Conservation (phyloP, 2,888 invertebrate species). For the Drosophila mettleri region DNA sequence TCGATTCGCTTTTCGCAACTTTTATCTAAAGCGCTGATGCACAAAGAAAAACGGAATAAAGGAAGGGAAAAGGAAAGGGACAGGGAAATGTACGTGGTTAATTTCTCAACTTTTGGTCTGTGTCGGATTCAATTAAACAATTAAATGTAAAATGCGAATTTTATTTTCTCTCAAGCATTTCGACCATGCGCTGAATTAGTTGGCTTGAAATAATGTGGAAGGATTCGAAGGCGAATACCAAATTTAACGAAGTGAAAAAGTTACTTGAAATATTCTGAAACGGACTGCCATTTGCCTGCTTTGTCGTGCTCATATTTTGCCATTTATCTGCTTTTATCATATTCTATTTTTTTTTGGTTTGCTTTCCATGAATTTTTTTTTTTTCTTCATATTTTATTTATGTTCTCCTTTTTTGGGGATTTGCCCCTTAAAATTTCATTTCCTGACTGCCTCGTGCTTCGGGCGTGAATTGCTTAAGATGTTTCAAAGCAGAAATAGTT, state of each 20-base stretch:
- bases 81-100: conserved; percentile 7
- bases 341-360: not conserved
- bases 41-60: not conserved
- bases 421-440: conserved; percentile 4
- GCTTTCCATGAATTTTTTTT: not conserved
- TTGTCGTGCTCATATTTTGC: conserved; percentile 1
- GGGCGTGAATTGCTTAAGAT: conserved; percentile 22
- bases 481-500: not conserved
- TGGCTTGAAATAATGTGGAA: not conserved
- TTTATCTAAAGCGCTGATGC: conserved; percentile 7
- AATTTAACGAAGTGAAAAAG: not conserved
- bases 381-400: not conserved
- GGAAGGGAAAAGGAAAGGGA: not conserved
- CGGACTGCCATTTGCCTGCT: not conserved
- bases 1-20: not conserved
- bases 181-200: not conserved
- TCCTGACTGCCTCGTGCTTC: conserved; percentile 5
- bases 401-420: not conserved
- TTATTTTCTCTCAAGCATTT: not conserved
- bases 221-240: too few relatives aligned
- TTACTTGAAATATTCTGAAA: not conserved
- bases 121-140: conserved; percentile 33
- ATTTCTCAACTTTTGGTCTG: conserved; percentile 11
- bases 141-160: conserved; percentile 8
- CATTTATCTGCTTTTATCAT: not conserved